Evolutionary conservation across 2,888 invertebrate genomes (phyloP).

Genomic region (Drosophila vallismaia): DNA sequence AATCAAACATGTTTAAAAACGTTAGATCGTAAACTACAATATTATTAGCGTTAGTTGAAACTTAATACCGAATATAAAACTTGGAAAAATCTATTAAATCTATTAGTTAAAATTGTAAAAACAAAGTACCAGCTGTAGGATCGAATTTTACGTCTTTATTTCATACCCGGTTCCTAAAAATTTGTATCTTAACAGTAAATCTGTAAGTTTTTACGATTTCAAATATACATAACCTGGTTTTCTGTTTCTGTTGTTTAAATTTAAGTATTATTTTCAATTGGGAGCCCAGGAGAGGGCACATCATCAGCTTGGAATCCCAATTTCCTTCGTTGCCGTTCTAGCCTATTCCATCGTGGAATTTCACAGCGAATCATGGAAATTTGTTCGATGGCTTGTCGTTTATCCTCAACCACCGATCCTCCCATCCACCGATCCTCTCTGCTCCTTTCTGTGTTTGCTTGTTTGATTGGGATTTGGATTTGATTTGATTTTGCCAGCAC

Average conservation of each 20-base stretch:
- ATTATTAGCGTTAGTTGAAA: too few relatives aligned
- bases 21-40: too few relatives aligned
- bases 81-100: too few relatives aligned
- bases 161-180: too few relatives aligned
- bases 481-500: conserved; percentile 72
- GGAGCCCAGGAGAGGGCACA: conserved; percentile 12
- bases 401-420: conserved; percentile 5
- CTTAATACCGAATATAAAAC: too few relatives aligned
- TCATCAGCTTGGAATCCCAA: conserved; percentile 41
- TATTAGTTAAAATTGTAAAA: too few relatives aligned
- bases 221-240: too few relatives aligned
- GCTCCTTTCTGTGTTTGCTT: conserved; percentile 46
- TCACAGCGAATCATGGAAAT: conserved; percentile 80
- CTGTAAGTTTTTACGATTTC: too few relatives aligned
- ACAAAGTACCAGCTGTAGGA: too few relatives aligned
- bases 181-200: too few relatives aligned
- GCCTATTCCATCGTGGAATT: conserved; percentile 69
- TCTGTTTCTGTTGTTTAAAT: too few relatives aligned
- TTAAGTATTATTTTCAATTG: not conserved
- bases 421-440: conserved; percentile 1
- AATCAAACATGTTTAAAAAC: not conserved
- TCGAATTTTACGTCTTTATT: too few relatives aligned
- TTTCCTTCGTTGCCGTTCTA: conserved; percentile 48
- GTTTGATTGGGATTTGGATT: conserved; percentile 81
- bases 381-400: conserved; percentile 78